A percentile compares a stretch with the other conserved stretches of the same genome.
Conservation (phyloP, 2,113 vertebrate species). For the Myiopsitta monachus region DNA sequence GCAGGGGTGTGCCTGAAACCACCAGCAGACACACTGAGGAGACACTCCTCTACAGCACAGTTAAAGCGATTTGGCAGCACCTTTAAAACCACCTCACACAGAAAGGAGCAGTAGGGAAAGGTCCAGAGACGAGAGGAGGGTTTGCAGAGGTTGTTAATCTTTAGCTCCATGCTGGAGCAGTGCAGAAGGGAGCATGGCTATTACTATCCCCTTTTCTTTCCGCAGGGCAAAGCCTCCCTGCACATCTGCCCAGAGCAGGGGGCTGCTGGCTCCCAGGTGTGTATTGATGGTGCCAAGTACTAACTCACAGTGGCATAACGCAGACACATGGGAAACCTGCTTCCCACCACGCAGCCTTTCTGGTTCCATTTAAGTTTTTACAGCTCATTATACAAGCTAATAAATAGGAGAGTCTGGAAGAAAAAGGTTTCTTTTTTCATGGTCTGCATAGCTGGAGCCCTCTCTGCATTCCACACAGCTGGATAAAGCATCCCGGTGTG, state of each 20-base stretch:
- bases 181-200: neutral
- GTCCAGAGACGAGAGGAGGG: neutral
- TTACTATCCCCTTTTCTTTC: neutral
- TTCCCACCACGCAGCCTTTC: neutral
- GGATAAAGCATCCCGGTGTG: neutral
- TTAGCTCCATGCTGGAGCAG: neutral
- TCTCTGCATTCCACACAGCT: neutral
- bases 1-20: neutral
- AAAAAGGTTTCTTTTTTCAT: neutral
- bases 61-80: neutral
- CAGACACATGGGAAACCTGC: neutral
- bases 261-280: neutral
- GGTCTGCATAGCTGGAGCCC: neutral
- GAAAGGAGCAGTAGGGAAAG: neutral
- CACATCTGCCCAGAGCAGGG: neutral
- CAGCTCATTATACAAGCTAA: conserved; percentile 13
- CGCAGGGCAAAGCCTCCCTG: neutral
- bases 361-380: conserved; percentile 17
- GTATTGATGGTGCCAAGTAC: neutral
- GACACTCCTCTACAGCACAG: neutral
- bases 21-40: neutral
- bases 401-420: neutral
- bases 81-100: neutral
- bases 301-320: neutral
- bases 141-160: neutral